Conservation (phyloP, 2,888 invertebrate species). For the Trichogramma dendrolimi region DNA sequence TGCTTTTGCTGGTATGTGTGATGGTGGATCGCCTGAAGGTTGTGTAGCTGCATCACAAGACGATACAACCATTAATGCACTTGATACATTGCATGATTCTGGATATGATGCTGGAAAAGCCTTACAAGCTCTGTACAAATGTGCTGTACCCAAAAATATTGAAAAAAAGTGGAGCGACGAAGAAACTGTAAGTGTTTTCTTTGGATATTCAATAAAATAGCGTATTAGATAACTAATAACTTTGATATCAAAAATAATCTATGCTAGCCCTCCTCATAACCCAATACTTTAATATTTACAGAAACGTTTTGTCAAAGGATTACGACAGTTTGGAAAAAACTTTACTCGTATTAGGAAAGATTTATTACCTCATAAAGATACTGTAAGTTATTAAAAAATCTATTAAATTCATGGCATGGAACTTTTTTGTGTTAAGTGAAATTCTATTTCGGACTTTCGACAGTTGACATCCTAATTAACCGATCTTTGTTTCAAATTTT, state of each 20-base stretch:
- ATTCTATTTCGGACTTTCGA: too few species aligned
- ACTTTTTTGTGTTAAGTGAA: too few species aligned
- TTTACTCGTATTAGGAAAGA: slow-evolving; percentile 97
- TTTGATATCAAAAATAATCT: slow-evolving; percentile 9
- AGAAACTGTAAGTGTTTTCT: slow-evolving; percentile 66
- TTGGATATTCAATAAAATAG: slow-evolving; percentile 2
- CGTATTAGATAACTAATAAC: slow-evolving; percentile 23
- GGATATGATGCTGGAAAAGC: slow-evolving; percentile 96
- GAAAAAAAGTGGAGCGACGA: slow-evolving; percentile 98
- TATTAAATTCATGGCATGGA: too few species aligned
- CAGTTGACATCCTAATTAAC: too few species aligned
- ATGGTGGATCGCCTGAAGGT: slow-evolving; percentile 94
- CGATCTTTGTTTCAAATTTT: too few species aligned
- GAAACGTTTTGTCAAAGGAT: slow-evolving; percentile 96
- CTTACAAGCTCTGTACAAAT: slow-evolving; percentile 91
- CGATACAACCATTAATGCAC: slow-evolving; percentile 95
- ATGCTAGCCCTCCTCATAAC: too few species aligned
- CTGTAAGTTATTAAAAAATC: slow-evolving; percentile 55
- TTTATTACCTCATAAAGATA: slow-evolving; percentile 92
- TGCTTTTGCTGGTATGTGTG: slow-evolving; percentile 98
- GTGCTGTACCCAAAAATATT: slow-evolving; percentile 93
- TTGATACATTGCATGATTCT: slow-evolving; percentile 92
- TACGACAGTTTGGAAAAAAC: slow-evolving; percentile 97
- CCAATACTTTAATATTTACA: slow-evolving; percentile 38
- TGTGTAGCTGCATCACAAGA: slow-evolving; percentile 94